A percentile compares a stretch with the other conserved stretches of the same genome.
Evolutionary conservation across 2,797 vertebrate genomes (phyloP).

Genomic region (Acrossocheilus wenchowensis): DNA sequence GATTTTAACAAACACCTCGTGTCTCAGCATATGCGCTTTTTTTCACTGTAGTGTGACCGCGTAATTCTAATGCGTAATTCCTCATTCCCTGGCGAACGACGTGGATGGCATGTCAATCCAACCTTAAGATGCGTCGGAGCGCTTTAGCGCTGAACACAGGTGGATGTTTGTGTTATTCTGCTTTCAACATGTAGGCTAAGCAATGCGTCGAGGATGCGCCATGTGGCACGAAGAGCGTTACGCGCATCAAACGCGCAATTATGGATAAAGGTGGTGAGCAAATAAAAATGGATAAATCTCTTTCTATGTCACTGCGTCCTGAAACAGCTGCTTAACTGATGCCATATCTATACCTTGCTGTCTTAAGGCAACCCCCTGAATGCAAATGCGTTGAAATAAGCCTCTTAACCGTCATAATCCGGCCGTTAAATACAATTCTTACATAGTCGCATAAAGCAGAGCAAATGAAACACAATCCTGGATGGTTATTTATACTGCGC

Average conservation of each 20-base stretch:
- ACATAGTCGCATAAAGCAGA: slow-evolving; percentile 65
- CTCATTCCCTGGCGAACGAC: slow-evolving; percentile 72
- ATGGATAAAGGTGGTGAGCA: slow-evolving; percentile 58
- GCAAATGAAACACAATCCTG: slow-evolving; percentile 36
- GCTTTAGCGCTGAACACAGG: slow-evolving; percentile 65
- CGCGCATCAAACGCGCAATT: slow-evolving; percentile 50
- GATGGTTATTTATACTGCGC: slow-evolving; percentile 11
- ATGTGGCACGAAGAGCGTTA: slow-evolving; percentile 51
- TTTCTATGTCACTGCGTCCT: slow-evolving; percentile 63
- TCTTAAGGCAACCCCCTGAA: slow-evolving; percentile 72
- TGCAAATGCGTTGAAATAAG: slow-evolving; percentile 77
- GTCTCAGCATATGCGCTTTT: slow-evolving; percentile 46
- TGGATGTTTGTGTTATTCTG: slow-evolving; percentile 57
- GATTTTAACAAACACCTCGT: neutral
- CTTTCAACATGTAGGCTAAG: slow-evolving; percentile 52
- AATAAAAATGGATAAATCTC: slow-evolving; percentile 65
- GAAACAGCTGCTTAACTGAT: slow-evolving; percentile 50
- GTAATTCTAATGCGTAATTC: slow-evolving; percentile 79
- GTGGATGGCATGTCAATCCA: slow-evolving; percentile 80
- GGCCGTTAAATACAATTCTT: slow-evolving; percentile 73
- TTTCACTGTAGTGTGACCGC: slow-evolving; percentile 62
- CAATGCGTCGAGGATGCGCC: slow-evolving; percentile 42
- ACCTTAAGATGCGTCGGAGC: slow-evolving; percentile 77
- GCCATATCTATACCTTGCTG: slow-evolving; percentile 59
- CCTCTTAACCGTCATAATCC: slow-evolving; percentile 78